Evolutionary conservation across 2,888 invertebrate species (phyloP).

Genomic region (Auanema sp.): DNA sequence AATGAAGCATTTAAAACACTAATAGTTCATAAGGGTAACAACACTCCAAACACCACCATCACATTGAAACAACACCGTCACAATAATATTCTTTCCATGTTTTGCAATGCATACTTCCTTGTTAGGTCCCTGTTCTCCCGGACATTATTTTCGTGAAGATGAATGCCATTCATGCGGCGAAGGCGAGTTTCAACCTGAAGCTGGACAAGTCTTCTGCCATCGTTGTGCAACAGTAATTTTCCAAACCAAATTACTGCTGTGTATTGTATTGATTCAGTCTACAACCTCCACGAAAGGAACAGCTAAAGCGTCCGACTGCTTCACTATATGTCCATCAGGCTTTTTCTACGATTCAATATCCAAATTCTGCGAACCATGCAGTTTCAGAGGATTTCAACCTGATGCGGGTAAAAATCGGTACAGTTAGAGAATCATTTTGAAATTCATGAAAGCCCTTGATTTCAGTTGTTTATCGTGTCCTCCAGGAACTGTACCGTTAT

Average conservation of each 20-base stretch:
- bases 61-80: too few species aligned
- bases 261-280: not conserved
- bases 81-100: too few species aligned
- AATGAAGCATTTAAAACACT: too few species aligned
- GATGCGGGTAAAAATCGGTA: constrained; percentile 30
- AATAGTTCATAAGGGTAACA: too few species aligned
- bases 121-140: constrained; percentile 38
- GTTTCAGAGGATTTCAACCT: constrained; percentile 38
- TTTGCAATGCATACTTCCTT: not conserved
- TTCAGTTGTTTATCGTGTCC: constrained; percentile 35
- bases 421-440: not conserved
- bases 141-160: constrained; percentile 33
- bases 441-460: not conserved
- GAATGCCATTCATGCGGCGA: constrained; percentile 28
- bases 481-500: constrained; percentile 38
- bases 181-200: constrained; percentile 39
- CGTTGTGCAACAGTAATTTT: constrained; percentile 24
- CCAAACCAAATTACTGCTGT: not conserved
- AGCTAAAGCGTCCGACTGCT: not conserved
- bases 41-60: too few species aligned
- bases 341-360: constrained; percentile 36
- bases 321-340: constrained; percentile 36
- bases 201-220: constrained; percentile 35
- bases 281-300: not conserved
- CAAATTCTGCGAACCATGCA: constrained; percentile 41